These are phyloP conservation scores for Zosterops japonicus DNA, from an alignment of 2,113 vertebrate species.

Conservation along the genomic window DNA sequence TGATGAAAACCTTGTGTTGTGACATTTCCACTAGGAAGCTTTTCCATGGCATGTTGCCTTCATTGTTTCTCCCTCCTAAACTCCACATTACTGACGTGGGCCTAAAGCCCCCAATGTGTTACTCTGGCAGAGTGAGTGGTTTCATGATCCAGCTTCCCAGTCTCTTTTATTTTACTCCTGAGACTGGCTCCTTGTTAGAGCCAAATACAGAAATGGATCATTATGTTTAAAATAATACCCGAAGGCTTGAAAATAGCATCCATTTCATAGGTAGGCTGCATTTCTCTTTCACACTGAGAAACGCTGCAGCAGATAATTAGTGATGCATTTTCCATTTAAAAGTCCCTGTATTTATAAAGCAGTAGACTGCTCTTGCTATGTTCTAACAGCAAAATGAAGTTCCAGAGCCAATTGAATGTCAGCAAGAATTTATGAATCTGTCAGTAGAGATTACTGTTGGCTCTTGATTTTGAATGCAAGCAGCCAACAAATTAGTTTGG, in stretches of 20 bases:
- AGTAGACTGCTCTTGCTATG: constrained; percentile 14
- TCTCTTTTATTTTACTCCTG: background rate
- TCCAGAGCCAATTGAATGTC: constrained; percentile 26
- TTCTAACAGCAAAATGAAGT: constrained; percentile 23
- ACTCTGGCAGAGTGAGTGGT: background rate
- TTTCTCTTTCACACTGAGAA: constrained; percentile 42
- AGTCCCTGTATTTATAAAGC: background rate
- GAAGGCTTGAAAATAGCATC: constrained; percentile 42
- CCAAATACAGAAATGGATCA: constrained; percentile 18
- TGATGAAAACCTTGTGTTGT: background rate
- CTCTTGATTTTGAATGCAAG: background rate
- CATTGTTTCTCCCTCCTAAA: background rate
- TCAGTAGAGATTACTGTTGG: background rate
- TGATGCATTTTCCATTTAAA: background rate
- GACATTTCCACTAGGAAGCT: background rate
- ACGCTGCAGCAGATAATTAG: constrained; percentile 35
- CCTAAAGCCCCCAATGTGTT: background rate
- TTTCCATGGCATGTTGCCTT: background rate
- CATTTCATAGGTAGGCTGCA: constrained; percentile 8
- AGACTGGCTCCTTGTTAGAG: background rate
- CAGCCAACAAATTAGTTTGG: background rate
- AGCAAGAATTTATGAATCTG: constrained; percentile 14
- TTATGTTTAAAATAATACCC: constrained; percentile 12
- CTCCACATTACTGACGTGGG: background rate
- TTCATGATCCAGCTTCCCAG: background rate